These are phyloP conservation scores for Prietella phreatophila DNA, from an alignment of 2,113 vertebrate genomes.

Conservation along the genomic window DNA sequence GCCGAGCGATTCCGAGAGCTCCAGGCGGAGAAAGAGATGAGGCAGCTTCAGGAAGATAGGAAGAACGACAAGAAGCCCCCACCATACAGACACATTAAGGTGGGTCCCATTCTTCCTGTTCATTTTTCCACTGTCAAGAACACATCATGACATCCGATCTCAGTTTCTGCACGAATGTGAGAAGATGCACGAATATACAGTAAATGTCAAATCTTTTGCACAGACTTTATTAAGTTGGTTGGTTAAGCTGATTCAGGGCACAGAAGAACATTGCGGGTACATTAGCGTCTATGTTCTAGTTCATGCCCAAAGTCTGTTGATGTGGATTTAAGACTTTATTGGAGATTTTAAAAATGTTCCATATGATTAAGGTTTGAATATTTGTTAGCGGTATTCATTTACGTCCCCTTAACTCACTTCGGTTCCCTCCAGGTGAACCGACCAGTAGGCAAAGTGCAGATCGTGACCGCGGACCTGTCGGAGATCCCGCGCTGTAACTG, in stretches of 20 bases:
- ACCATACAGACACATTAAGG: slow-evolving; percentile 95
- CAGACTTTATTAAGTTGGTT: background rate
- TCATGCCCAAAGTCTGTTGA: background rate
- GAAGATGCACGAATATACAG: background rate
- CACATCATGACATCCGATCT: background rate
- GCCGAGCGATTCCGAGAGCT: slow-evolving; percentile 91
- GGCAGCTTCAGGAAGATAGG: slow-evolving; percentile 92
- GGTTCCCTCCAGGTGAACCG: slow-evolving; percentile 81
- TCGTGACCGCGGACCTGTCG: slow-evolving; percentile 92
- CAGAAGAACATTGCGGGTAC: background rate
- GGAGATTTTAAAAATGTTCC: background rate
- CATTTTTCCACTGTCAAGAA: background rate
- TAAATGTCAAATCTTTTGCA: too few relatives aligned
- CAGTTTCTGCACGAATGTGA: too few relatives aligned
- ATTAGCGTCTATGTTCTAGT: background rate
- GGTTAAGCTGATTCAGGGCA: background rate
- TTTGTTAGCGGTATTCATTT: background rate
- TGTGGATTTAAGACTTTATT: background rate
- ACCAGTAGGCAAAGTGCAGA: slow-evolving; percentile 92
- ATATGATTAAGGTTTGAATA: background rate
- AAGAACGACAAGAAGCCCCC: slow-evolving; percentile 98
- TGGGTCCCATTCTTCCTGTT: slow-evolving; percentile 42
- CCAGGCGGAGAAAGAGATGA: slow-evolving; percentile 90
- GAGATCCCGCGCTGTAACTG: slow-evolving; percentile 97
- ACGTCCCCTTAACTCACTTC: too few relatives aligned